phyloP scores from a whole-genome alignment of 1,140 invertebrate genomes.

The Akabosia matsudoensis region DNA sequence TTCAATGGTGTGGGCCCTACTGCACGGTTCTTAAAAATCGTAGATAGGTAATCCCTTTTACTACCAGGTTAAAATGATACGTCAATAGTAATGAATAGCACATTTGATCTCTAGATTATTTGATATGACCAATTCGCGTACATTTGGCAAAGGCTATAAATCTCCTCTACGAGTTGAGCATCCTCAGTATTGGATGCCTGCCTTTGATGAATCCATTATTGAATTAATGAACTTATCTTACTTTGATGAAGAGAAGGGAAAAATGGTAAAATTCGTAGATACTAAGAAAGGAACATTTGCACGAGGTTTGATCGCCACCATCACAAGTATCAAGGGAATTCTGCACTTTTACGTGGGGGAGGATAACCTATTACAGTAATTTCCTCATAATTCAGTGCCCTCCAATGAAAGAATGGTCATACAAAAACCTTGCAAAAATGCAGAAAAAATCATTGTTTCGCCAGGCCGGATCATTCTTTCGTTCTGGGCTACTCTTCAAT shows the following conservation, averaged over 20 bases:
- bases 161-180: constrained; percentile 33
- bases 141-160: constrained; percentile 29
- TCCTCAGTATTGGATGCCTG: not conserved
- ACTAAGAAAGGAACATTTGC: not conserved
- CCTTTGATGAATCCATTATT: constrained; percentile 29
- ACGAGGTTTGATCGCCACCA: not conserved
- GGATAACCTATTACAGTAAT: too few species aligned
- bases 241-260: not conserved
- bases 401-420: too few species aligned
- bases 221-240: not conserved
- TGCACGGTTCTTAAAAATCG: not conserved
- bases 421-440: too few species aligned
- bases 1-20: constrained; percentile 28
- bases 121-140: constrained; percentile 40
- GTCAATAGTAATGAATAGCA: not conserved
- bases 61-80: not conserved
- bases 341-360: not conserved
- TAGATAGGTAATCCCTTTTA: constrained; percentile 17
- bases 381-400: too few species aligned
- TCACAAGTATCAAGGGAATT: not conserved
- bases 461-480: too few species aligned
- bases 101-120: constrained; percentile 23
- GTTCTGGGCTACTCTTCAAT: not conserved
- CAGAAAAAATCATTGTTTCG: too few species aligned
- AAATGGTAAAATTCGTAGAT: not conserved